Evolutionary conservation across 1,140 invertebrate genomes (phyloP).

Genomic region (Colletes gigas): DNA sequence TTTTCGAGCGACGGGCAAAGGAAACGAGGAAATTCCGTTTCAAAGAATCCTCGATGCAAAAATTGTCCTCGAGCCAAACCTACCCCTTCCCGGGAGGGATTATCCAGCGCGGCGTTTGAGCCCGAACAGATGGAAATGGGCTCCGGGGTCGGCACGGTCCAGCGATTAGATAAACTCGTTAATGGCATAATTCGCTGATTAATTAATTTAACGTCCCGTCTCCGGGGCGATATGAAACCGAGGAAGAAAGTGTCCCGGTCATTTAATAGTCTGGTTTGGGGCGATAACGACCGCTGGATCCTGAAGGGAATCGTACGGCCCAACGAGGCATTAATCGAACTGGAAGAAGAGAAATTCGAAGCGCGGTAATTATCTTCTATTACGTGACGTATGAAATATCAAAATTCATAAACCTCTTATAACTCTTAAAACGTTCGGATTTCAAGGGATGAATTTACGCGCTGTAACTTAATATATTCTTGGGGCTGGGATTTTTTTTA

Average conservation of each 20-base stretch:
- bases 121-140: conserved; percentile 27
- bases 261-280: background rate
- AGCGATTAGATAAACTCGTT: conserved; percentile 41
- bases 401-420: no score
- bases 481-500: no score
- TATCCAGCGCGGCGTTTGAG: background rate
- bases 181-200: conserved; percentile 42
- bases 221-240: background rate
- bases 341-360: background rate
- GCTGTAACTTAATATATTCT: no score
- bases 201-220: conserved; percentile 33
- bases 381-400: background rate
- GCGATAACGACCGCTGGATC: conserved; percentile 4
- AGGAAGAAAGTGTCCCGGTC: background rate
- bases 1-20: background rate
- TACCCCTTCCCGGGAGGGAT: background rate
- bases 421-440: no score
- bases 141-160: background rate
- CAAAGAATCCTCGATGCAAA: background rate
- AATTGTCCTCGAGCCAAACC: background rate
- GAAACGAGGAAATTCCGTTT: background rate
- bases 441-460: no score
- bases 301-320: background rate
- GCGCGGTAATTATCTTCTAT: background rate
- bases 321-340: background rate